Percentiles rank a stretch among this genome's conserved stretches.
phyloP scores from a whole-genome alignment of 2,888 invertebrate species.

The Priocnemis perturbator region DNA sequence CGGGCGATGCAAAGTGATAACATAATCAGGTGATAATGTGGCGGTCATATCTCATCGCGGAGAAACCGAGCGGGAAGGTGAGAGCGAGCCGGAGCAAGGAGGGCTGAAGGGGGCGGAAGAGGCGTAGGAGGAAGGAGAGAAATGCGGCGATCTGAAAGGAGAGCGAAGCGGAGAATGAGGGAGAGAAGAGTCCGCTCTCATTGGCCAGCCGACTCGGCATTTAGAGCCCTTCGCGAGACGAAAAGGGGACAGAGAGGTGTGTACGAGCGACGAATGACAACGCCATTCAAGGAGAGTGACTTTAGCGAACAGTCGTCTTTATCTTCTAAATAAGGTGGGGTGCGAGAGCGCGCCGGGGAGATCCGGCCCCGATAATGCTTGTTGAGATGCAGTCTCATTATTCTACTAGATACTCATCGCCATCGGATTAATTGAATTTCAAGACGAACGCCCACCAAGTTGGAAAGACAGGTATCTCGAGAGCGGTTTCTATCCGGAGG shows the following conservation, averaged over 20 bases:
- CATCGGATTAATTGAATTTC: constrained; percentile 62
- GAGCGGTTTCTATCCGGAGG: constrained; percentile 11
- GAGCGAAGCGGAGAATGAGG: constrained; percentile 7
- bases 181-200: constrained; percentile 33
- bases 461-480: constrained; percentile 28
- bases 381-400: constrained; percentile 61
- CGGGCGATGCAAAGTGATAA: constrained; percentile 71
- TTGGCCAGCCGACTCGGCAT: constrained; percentile 50
- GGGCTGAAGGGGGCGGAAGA: constrained; percentile 17
- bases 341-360: constrained; percentile 39
- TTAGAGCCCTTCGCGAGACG: constrained; percentile 42
- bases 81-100: constrained; percentile 29
- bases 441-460: constrained; percentile 47
- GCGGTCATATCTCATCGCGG: constrained; percentile 65
- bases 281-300: constrained; percentile 56
- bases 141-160: constrained; percentile 7
- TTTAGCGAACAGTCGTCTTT: constrained; percentile 58
- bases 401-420: constrained; percentile 59
- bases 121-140: constrained; percentile 26
- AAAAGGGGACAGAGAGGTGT: constrained; percentile 29
- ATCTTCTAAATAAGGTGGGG: constrained; percentile 55
- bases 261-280: constrained; percentile 56
- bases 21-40: constrained; percentile 72
- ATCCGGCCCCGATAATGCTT: constrained; percentile 56
- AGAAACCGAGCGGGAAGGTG: constrained; percentile 15